phyloP scores from a whole-genome alignment of 2,797 vertebrate genomes.

The Hippopotamyrus pictus region DNA sequence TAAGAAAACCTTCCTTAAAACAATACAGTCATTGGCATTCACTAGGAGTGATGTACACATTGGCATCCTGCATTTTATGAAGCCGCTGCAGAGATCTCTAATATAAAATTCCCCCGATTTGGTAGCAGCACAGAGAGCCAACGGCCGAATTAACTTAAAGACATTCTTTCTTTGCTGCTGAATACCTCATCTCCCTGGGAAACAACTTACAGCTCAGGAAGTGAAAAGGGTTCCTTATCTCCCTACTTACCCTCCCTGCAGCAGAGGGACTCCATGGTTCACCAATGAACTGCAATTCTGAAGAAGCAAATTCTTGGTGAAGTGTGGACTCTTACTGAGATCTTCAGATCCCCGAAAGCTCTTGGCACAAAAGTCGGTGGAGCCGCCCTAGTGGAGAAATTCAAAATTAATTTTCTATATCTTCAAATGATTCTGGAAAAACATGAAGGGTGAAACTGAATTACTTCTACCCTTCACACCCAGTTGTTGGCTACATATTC shows the following conservation, averaged over 20 bases:
- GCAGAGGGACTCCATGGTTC: not conserved
- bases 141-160: not conserved
- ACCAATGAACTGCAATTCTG: constrained; percentile 9
- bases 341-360: not conserved
- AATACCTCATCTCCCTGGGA: constrained; percentile 10
- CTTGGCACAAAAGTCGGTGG: not conserved
- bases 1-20: not conserved
- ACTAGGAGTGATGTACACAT: constrained; percentile 8
- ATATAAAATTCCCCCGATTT: constrained; percentile 9
- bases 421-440: not conserved
- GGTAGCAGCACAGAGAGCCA: constrained; percentile 5
- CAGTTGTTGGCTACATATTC: not conserved
- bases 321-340: not conserved
- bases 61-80: constrained; percentile 7
- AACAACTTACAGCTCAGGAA: constrained; percentile 13
- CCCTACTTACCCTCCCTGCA: not conserved
- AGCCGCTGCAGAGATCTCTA: not conserved
- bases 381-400: constrained; percentile 6
- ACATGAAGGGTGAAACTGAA: not conserved
- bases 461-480: not conserved
- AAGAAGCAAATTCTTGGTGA: not conserved
- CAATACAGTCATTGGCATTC: constrained; percentile 6
- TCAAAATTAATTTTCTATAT: not conserved
- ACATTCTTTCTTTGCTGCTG: not conserved
- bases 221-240: constrained; percentile 2